These are phyloP conservation scores for Holothuria glaberrima DNA, from an alignment of 35 echinoderm and acorn worm species.

Conservation along the genomic window DNA sequence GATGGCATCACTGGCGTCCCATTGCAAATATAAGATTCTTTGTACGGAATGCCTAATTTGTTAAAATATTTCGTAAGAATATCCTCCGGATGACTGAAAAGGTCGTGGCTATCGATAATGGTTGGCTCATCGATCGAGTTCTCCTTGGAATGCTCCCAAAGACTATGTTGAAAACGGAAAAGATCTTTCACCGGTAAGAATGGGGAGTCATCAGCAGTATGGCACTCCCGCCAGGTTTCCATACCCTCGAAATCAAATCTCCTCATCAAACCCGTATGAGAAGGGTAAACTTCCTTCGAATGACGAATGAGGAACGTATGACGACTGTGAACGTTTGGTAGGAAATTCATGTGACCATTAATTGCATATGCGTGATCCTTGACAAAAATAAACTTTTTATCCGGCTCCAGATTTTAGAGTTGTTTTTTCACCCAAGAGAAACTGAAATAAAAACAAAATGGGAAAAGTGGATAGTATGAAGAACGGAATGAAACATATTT, in stretches of 20 bases:
- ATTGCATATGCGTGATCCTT: not conserved
- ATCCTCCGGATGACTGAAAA: not conserved
- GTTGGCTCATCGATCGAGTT: not conserved
- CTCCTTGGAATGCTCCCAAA: not conserved
- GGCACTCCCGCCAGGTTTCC: not conserved
- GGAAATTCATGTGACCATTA: not conserved
- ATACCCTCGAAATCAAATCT: not conserved
- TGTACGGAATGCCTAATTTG: not conserved
- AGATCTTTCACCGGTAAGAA: too few species aligned
- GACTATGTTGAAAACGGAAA: too few species aligned
- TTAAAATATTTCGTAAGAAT: conserved; percentile 31
- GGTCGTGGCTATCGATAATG: conserved; percentile 11
- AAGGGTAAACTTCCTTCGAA: not conserved
- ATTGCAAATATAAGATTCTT: conserved; percentile 12
- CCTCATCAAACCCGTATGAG: not conserved
- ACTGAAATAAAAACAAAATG: not conserved
- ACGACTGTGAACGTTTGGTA: not conserved
- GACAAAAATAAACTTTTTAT: conserved; percentile 5
- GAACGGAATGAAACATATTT: too few species aligned
- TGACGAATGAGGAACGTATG: not conserved
- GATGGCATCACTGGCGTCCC: not conserved
- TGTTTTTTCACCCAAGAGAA: conserved; percentile 8
- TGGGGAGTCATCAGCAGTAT: too few species aligned
- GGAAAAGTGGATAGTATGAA: too few species aligned
- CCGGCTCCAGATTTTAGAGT: not conserved